Percentiles rank a stretch among this genome's conserved stretches.
Evolutionary conservation across 2,888 invertebrate species (phyloP).

Genomic region (Ochropleura leucogaster): DNA sequence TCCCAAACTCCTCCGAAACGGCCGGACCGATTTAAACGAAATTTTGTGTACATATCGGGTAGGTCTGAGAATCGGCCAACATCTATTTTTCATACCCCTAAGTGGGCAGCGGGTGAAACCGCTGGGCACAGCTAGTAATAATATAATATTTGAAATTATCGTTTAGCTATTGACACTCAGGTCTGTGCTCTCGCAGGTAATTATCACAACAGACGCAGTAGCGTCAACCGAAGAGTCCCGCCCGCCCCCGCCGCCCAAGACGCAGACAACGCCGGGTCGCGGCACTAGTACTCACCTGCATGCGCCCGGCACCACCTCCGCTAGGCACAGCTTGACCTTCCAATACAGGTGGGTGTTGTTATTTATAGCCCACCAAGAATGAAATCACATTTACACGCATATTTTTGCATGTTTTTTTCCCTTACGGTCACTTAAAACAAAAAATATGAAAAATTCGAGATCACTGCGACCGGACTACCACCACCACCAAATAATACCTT

Average conservation of each 20-base stretch:
- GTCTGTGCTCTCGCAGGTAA: conserved; percentile 67
- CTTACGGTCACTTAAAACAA: background rate
- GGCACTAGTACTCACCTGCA: conserved; percentile 79
- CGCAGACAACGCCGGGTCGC: conserved; percentile 79
- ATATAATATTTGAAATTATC: background rate
- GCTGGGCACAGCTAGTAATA: too few relatives aligned
- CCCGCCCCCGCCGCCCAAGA: conserved; percentile 61
- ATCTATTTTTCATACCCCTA: too few relatives aligned
- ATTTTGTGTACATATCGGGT: too few relatives aligned
- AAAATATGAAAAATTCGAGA: too few relatives aligned
- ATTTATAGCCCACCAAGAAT: background rate
- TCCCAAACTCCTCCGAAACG: too few relatives aligned
- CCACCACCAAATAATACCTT: background rate
- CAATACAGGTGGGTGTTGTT: conserved; percentile 76
- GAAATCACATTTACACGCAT: background rate
- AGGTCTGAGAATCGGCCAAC: too few relatives aligned
- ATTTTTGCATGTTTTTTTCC: background rate
- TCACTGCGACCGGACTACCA: background rate
- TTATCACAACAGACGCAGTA: conserved; percentile 70
- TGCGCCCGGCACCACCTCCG: conserved; percentile 82
- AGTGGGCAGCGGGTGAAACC: too few relatives aligned
- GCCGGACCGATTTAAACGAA: too few relatives aligned
- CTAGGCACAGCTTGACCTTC: conserved; percentile 80
- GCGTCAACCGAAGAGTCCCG: background rate
- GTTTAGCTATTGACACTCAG: background rate